phyloP scores from a whole-genome alignment of 2,797 vertebrate species.

The Rhinatrema bivittatum region DNA sequence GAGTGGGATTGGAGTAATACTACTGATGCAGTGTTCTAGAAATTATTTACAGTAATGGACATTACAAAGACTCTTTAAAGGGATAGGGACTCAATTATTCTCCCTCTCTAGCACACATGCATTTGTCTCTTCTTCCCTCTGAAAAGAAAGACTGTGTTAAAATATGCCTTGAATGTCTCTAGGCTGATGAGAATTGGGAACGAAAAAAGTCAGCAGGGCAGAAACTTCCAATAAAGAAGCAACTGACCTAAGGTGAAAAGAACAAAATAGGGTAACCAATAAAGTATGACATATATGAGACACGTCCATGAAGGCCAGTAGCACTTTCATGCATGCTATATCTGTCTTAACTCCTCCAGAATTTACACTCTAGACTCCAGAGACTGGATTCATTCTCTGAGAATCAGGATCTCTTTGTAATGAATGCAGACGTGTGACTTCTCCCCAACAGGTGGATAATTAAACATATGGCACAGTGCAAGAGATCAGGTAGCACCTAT shows the following conservation, averaged over 20 bases:
- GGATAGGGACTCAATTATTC: conserved; percentile 10
- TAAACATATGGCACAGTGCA: too few species aligned
- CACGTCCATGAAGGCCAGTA: neutral
- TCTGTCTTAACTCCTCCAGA: too few species aligned
- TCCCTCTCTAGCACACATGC: neutral
- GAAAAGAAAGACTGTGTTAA: conserved; percentile 6
- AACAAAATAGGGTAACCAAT: neutral
- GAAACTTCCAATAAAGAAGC: conserved; percentile 5
- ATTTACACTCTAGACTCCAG: too few species aligned
- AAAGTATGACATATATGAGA: neutral
- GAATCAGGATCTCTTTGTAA: too few species aligned
- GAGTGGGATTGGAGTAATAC: too few species aligned
- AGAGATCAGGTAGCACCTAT: too few species aligned
- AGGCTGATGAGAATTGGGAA: neutral
- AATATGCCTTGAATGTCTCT: conserved; percentile 4
- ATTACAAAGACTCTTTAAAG: neutral
- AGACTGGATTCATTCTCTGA: too few species aligned
- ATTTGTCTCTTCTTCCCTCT: neutral
- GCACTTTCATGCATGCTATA: too few species aligned
- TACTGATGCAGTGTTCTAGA: neutral
- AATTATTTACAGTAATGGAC: neutral
- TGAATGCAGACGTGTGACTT: too few species aligned
- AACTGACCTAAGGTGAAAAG: neutral
- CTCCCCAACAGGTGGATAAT: too few species aligned
- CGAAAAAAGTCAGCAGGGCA: conserved; percentile 5